A percentile compares a stretch with the other conserved stretches of the same genome.
Conservation (phyloP, 2,113 vertebrate species). For the Eclectus roratus region DNA sequence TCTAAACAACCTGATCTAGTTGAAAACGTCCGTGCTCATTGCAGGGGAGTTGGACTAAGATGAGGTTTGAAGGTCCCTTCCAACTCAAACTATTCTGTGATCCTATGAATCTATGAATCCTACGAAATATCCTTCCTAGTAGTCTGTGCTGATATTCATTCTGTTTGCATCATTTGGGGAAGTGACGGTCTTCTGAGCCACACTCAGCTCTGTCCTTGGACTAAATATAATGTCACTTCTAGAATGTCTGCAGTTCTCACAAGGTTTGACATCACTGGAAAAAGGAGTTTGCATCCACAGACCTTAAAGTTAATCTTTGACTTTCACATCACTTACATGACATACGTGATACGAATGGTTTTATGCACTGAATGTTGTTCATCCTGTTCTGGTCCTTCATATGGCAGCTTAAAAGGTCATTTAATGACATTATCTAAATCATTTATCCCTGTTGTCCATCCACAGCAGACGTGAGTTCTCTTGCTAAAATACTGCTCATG, state of each 20-base stretch:
- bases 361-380: background rate
- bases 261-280: background rate
- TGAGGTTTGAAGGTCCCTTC: background rate
- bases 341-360: accelerated
- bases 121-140: background rate
- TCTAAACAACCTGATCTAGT: background rate
- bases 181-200: background rate
- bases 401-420: background rate
- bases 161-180: background rate
- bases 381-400: background rate
- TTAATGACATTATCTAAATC: background rate
- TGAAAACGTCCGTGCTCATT: background rate
- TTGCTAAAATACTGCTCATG: background rate
- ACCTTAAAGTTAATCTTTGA: background rate
- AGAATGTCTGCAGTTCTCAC: background rate
- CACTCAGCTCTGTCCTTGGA: background rate
- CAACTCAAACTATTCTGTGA: background rate
- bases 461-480: background rate
- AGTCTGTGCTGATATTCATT: background rate
- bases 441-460: background rate
- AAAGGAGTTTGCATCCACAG: background rate
- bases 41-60: background rate
- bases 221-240: background rate
- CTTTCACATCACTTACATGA: background rate
- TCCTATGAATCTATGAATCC: background rate